These are phyloP conservation scores for Dolichopus griseipennis DNA, from an alignment of 2,888 invertebrate species.

Conservation along the genomic window DNA sequence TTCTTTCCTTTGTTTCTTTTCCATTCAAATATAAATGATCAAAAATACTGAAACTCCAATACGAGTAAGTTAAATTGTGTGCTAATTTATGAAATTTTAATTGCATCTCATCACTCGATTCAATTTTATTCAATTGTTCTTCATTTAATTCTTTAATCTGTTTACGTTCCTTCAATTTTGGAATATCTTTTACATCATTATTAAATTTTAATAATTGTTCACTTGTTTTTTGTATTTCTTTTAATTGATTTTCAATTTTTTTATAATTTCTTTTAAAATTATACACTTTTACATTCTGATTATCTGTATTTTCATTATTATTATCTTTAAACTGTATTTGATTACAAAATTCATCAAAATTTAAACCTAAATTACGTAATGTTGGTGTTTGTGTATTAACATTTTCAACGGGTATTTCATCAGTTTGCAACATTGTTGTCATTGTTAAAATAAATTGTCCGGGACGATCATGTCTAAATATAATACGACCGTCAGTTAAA, in stretches of 20 bases:
- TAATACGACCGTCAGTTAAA: slow-evolving; percentile 40
- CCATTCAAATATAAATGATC: background rate
- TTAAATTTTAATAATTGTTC: background rate
- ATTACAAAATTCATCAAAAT: background rate
- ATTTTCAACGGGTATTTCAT: slow-evolving; percentile 27
- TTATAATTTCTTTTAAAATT: background rate
- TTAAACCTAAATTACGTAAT: background rate
- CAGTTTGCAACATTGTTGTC: slow-evolving; percentile 26
- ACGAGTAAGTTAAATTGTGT: background rate
- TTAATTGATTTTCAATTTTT: background rate
- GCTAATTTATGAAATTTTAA: background rate
- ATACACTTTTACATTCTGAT: background rate
- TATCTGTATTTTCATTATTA: no score
- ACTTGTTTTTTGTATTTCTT: background rate
- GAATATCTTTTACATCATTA: no score
- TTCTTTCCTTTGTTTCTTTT: no score
- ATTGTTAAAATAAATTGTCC: slow-evolving; percentile 21
- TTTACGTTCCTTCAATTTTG: background rate
- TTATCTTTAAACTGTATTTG: background rate
- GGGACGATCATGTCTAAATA: slow-evolving; percentile 31
- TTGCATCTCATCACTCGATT: background rate
- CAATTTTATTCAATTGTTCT: background rate
- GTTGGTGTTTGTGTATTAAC: slow-evolving; percentile 38
- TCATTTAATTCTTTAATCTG: background rate
- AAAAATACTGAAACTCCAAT: slow-evolving; percentile 1